These are phyloP conservation scores for Liodrosophila aerea DNA, from an alignment of 2,888 invertebrate genomes.

Conservation along the genomic window DNA sequence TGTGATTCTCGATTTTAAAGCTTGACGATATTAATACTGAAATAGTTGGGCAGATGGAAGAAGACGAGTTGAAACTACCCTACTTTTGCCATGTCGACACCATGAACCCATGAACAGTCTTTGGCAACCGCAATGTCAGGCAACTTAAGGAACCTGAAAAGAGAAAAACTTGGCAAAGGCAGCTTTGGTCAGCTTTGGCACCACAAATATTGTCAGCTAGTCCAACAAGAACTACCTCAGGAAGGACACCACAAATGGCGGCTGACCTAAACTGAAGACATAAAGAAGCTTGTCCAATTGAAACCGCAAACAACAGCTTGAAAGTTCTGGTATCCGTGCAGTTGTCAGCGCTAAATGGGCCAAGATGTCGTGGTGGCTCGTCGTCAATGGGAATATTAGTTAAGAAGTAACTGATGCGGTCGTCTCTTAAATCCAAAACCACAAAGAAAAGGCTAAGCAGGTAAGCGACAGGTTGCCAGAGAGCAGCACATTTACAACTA, in stretches of 20 bases:
- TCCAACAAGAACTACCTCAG: conserved; percentile 6
- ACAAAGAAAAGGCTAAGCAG: conserved; percentile 14
- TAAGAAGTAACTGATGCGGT: conserved; percentile 1
- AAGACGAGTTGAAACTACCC: too few species aligned
- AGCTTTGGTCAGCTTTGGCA: conserved; percentile 19
- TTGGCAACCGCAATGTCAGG: conserved; percentile 10
- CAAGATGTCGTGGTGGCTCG: conserved; percentile 12
- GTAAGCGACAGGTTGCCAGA: not conserved
- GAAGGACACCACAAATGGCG: conserved; percentile 8
- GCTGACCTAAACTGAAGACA: not conserved
- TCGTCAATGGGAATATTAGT: conserved; percentile 14
- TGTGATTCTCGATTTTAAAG: too few species aligned
- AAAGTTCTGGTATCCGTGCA: too few species aligned
- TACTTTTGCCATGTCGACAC: not conserved
- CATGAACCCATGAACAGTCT: not conserved
- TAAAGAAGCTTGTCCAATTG: conserved; percentile 10
- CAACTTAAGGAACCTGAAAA: conserved; percentile 5
- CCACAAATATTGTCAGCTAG: conserved; percentile 13
- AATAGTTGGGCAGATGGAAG: too few species aligned
- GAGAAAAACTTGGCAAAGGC: conserved; percentile 14
- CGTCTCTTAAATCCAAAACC: conserved; percentile 10
- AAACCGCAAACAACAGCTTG: conserved; percentile 4
- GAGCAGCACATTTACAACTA: conserved; percentile 14
- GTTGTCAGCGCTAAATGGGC: conserved; percentile 19
- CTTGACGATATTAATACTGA: too few species aligned